Base-by-base conservation (phyloP, 2,888 invertebrate species). In the Hirtodrosophila trivittata region DNA sequence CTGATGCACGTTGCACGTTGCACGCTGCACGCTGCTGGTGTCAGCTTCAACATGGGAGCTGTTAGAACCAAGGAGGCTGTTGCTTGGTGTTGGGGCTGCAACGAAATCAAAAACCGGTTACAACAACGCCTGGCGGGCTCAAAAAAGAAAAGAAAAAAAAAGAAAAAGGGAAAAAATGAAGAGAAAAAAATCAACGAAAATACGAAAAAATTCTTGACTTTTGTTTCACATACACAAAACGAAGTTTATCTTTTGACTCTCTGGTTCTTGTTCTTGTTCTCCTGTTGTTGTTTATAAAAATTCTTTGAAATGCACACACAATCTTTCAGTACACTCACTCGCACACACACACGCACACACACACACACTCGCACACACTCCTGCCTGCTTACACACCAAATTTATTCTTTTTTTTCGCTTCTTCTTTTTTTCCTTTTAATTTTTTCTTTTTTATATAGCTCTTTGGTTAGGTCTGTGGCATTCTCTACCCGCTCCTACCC, bases 231-330 rank as follows among this genome's bases (percentile, higher is more conserved):
- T 78, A 71, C 75, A 78, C 71, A 60, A 65, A 75, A 71, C 70
- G 64, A 74, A 83, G 86, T 86, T 86, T 73, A 80, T 81, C 80
- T 80, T 72, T 62, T 39, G 63, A 54, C 51, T 56, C 62, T 66
- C 62, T 60, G 30, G 47, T 64, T 9, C 45, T 32, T 28, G 21
- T 43, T n/a, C 32, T 50, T 3, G 13, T 43, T 54, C 56, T 42
- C 37, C 47, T 51, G 37, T 56, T 63, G 60, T 80, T 80, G 80
- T 83, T 80, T 86, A 80, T 83, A 83, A 73, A 74, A 86, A 83
- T 86, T 86, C 86, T 80, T 86, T 80, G 86, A 80, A 80, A 86
- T 83, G 74, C 80, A 78, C 66, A 85, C 83, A 75, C 72, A 64
- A n/a, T n/a, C n/a, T n/a, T n/a, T n/a, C n/a, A n/a, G n/a, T 43